A percentile compares a stretch with the other conserved stretches of the same genome.
Conservation (phyloP, 2,797 vertebrate genomes). For the Gallinago nigripennis region DNA sequence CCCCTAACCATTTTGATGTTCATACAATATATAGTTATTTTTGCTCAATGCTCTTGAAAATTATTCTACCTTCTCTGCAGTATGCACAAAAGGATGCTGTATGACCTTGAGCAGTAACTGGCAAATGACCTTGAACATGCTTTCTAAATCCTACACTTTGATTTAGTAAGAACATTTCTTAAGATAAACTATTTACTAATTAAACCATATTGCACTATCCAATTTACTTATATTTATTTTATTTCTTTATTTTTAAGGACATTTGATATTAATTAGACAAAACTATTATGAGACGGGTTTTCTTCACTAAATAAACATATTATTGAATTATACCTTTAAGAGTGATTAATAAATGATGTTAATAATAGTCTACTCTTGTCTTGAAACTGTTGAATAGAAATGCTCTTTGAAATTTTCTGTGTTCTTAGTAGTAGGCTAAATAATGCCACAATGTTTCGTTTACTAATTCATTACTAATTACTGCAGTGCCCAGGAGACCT, state of each 20-base stretch:
- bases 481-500: not conserved
- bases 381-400: not conserved
- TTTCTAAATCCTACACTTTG: not conserved
- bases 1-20: not conserved
- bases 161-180: not conserved
- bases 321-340: not conserved
- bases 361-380: not conserved
- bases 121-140: not conserved
- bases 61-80: not conserved
- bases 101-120: not conserved
- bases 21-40: not conserved
- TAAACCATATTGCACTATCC: not conserved
- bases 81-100: not conserved
- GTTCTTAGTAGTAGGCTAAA: slow-evolving; percentile 2
- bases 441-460: not conserved
- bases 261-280: not conserved
- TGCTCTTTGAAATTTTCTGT: slow-evolving; percentile 26
- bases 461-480: slow-evolving; percentile 24
- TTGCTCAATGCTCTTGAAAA: not conserved
- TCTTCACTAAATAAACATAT: not conserved
- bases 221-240: not conserved
- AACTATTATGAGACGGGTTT: not conserved
- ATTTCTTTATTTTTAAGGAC: not conserved
- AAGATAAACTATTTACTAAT: not conserved
- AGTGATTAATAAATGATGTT: slow-evolving; percentile 18